Percentiles rank a stretch among this genome's conserved stretches.
These are phyloP conservation scores for Diplolepis rosae DNA, from an alignment of 2,888 invertebrate genomes.

Conservation along the genomic window DNA sequence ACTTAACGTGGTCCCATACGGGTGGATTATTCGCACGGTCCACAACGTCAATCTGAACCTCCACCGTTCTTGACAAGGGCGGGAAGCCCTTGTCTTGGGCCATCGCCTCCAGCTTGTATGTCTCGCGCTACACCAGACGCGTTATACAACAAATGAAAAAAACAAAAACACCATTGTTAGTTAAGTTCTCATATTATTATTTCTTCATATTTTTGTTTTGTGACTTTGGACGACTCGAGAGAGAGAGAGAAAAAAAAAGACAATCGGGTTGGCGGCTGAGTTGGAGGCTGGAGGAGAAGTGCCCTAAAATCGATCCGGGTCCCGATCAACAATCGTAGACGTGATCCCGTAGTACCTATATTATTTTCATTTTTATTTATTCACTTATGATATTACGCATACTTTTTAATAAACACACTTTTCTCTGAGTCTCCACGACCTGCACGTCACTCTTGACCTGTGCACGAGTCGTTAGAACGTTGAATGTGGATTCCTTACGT, in stretches of 20 bases:
- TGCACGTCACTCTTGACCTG: conserved; percentile 34
- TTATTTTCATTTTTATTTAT: conserved; percentile 19
- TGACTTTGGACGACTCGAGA: conserved; percentile 34
- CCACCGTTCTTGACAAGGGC: conserved; percentile 95
- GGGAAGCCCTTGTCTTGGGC: conserved; percentile 98
- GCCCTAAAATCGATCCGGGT: conserved; percentile 52
- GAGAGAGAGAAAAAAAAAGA: conserved; percentile 36
- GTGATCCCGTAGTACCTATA: conserved; percentile 57
- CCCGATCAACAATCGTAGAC: conserved; percentile 56
- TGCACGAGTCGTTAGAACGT: conserved; percentile 27
- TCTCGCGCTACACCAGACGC: conserved; percentile 85
- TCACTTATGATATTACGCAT: conserved; percentile 24
- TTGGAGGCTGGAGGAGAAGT: conserved; percentile 61
- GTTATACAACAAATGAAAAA: conserved; percentile 76
- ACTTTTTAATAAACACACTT: conserved; percentile 9
- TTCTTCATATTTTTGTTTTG: conserved; percentile 36
- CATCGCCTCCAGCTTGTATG: conserved; percentile 98
- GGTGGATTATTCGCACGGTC: conserved; percentile 98
- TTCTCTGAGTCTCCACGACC: conserved; percentile 26
- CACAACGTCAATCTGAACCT: conserved; percentile 98
- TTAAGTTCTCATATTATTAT: conserved; percentile 57
- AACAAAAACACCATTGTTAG: conserved; percentile 81
- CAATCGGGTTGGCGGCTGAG: conserved; percentile 46
- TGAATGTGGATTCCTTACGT: conserved; percentile 31
- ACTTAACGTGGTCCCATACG: conserved; percentile 96